Evolutionary conservation across 2,113 vertebrate genomes (phyloP).

Genomic region (Odocoileus virginianus): DNA sequence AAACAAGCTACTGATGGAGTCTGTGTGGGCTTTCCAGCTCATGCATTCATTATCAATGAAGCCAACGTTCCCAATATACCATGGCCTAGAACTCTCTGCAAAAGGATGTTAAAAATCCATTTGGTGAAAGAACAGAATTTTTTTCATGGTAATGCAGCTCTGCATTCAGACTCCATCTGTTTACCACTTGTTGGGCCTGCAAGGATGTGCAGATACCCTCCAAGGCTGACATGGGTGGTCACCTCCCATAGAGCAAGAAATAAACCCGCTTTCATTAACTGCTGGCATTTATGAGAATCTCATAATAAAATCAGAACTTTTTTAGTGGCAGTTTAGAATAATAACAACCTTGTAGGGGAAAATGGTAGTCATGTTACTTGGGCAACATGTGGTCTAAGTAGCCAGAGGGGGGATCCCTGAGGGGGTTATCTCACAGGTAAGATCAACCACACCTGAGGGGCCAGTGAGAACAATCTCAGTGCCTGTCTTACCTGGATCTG

Average conservation of each 20-base stretch:
- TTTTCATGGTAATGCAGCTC: conserved; percentile 15
- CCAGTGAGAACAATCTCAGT: not conserved
- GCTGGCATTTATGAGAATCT: conserved; percentile 23
- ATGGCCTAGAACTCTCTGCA: not conserved
- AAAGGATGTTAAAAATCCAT: conserved; percentile 43
- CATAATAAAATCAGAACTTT: conserved; percentile 46
- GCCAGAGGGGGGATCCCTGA: not conserved
- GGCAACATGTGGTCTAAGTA: not conserved
- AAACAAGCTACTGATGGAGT: not conserved
- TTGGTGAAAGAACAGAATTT: conserved; percentile 41
- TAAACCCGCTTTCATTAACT: conserved; percentile 36
- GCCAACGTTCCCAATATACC: not conserved
- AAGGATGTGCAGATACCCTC: conserved; percentile 59
- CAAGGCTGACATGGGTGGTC: conserved; percentile 58
- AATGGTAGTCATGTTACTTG: not conserved
- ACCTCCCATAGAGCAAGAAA: conserved; percentile 65
- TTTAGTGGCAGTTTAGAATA: conserved; percentile 47
- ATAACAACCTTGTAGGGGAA: conserved; percentile 26
- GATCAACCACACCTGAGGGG: not conserved
- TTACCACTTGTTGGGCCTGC: conserved; percentile 64
- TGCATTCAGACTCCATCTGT: conserved; percentile 65
- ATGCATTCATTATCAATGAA: not conserved
- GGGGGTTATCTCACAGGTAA: not conserved
- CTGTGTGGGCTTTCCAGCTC: not conserved
- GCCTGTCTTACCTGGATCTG: not conserved